Conservation (phyloP, 2,113 vertebrate genomes). For the Bos taurus region ARS-UCD2.0 NC_037343.1:58211001-58211500, state of each 20-base stretch:
- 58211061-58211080: background rate
- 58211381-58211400: background rate
- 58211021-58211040: background rate
- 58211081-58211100: background rate
- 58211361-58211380: background rate
- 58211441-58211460: background rate
- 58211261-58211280: background rate
- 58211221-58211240: background rate
- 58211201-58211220: background rate
- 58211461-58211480: fast-evolving
- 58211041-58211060: background rate
- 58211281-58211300: background rate
- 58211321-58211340: background rate
- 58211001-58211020: background rate
- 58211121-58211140: fast-evolving
- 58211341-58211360: background rate
- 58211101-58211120: background rate
- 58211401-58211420: background rate
- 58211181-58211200: background rate
- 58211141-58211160: background rate
- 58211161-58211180: background rate
- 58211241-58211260: background rate
- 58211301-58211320: background rate
- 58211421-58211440: background rate
- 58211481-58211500: fast-evolving